A percentile compares a stretch with the other conserved stretches of the same genome.
Evolutionary conservation across 1,140 invertebrate genomes (phyloP).

Genomic region (Hylaeus anthracinus): DNA sequence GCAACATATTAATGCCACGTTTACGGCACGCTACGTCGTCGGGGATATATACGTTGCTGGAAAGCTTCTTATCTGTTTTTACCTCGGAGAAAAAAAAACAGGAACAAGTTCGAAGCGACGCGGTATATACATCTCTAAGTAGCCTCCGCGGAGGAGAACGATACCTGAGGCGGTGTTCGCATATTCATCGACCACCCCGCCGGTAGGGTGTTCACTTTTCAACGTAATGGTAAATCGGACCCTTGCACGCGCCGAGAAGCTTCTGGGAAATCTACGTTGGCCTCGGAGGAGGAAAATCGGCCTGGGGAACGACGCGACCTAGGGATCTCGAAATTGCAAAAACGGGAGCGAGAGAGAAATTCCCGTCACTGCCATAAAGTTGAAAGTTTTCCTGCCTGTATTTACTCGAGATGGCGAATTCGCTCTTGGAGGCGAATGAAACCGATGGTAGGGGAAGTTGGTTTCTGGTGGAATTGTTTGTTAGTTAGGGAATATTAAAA

Average conservation of each 20-base stretch:
- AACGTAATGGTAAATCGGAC: slow-evolving; percentile 12
- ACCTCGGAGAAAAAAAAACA: not conserved
- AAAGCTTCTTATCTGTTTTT: not conserved
- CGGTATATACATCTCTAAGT: not conserved
- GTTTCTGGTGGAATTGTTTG: no score
- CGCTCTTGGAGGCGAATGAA: no score
- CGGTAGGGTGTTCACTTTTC: not conserved
- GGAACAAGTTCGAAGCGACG: not conserved
- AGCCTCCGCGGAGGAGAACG: not conserved
- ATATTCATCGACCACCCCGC: not conserved
- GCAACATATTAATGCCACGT: no score
- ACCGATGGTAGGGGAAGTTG: no score
- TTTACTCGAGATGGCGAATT: not conserved
- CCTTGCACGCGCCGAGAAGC: not conserved
- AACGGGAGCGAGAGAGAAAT: not conserved
- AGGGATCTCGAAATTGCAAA: no score
- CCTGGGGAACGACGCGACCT: not conserved
- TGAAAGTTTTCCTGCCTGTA: not conserved
- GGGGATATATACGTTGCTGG: no score
- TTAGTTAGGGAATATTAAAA: no score
- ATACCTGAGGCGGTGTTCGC: not conserved
- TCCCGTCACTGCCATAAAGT: not conserved
- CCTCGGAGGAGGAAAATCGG: not conserved
- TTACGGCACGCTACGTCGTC: no score
- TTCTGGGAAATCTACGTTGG: slow-evolving; percentile 2